Base-by-base conservation (phyloP, 2,797 vertebrate genomes). In the Pogoniulus pusillus region DNA sequence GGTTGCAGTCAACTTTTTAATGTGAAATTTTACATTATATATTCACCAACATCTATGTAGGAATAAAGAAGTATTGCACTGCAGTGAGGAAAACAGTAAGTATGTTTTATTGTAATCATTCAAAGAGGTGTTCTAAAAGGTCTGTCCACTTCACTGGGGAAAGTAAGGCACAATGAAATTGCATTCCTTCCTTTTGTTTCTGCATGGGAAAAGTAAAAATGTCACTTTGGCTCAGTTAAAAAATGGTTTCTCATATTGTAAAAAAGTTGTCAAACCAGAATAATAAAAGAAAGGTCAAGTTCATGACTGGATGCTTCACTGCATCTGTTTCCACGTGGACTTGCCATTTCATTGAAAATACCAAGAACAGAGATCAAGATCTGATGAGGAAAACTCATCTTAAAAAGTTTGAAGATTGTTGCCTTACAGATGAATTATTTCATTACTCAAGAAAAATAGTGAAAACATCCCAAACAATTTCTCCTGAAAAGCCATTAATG, bases 291-390 rank as follows among this genome's bases (percentile, higher is more conserved):
- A 97, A 96, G 93, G 96, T 95, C 95, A 96, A 89, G 87, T 86
- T 92, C 86, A 91, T 91, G 93, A 86, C 77, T 96, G 66, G 64
- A 90, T 93, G 80, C 95, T 96, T 97, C 96, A 94, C 59, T 96
- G 92, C 69, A 65, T 94, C 58, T 77, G 65, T 93, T 96, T 96
- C 94, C 91, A 92, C 86, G 84, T 62, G 83, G 91, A 94, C 90
- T 96, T 97, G 96, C 96, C 96, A 97, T 97, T 97, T 97, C 84
- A 79, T 84, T 84, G 92, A 95, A 97, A 97, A 97, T 96, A 97
- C 84, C 96, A 97, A 91, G 86, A 78, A 90, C 84, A 96, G 91
- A 97, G 91, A 96, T 97, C 96, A 97, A 95, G 58, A 90, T 78
- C 58, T 59, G 49, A 91, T 91, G 93, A 87, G 91, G 91, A 96